Evolutionary conservation across 2,113 vertebrate species (phyloP).

Genomic region (Uria aalge): DNA sequence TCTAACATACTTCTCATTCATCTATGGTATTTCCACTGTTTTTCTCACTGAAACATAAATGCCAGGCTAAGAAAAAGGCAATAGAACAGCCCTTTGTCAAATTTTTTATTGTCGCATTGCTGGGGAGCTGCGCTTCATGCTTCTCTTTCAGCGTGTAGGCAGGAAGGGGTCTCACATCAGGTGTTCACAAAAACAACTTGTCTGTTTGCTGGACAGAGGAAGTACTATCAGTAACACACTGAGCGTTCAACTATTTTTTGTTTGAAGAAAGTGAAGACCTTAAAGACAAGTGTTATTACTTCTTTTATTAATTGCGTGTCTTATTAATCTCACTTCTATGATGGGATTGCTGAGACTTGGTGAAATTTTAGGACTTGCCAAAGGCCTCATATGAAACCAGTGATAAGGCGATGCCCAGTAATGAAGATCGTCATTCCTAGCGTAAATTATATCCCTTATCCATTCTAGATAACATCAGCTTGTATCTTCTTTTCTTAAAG

Average conservation of each 20-base stretch:
- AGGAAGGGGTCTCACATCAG: neutral
- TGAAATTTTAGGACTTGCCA: neutral
- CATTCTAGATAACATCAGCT: neutral
- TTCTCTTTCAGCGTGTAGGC: rapidly evolving
- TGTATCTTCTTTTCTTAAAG: neutral
- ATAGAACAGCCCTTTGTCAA: neutral
- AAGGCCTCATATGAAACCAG: neutral
- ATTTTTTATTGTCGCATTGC: neutral
- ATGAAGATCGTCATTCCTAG: neutral
- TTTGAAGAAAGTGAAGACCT: neutral
- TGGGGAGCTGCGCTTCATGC: neutral
- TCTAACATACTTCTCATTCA: neutral
- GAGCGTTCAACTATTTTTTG: neutral
- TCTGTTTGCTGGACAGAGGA: neutral
- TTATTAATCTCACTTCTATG: neutral
- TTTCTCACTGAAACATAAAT: neutral
- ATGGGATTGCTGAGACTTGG: neutral
- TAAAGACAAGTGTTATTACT: neutral
- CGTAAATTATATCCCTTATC: rapidly evolving
- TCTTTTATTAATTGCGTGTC: too few species aligned
- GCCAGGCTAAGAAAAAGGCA: neutral
- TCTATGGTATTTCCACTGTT: neutral
- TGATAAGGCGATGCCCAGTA: neutral
- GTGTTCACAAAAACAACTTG: neutral
- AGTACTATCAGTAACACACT: neutral